Evolutionary conservation across 2,113 vertebrate species (phyloP).

Genomic region (Dromas ardeola): DNA sequence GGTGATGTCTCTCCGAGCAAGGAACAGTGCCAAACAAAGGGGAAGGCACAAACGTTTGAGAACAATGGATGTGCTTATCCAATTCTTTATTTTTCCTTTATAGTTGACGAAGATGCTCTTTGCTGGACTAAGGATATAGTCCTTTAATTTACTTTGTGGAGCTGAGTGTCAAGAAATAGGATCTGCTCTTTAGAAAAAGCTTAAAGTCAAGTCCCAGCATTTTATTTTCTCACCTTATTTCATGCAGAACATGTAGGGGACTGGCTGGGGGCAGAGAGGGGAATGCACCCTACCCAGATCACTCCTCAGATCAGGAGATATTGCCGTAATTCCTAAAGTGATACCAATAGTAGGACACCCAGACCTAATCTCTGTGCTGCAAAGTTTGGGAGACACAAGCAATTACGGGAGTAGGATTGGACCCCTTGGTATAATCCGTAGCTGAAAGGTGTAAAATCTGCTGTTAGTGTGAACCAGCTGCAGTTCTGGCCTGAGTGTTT

Average conservation of each 20-base stretch:
- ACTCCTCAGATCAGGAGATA: neutral
- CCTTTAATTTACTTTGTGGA: neutral
- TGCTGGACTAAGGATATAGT: neutral
- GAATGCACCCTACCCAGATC: neutral
- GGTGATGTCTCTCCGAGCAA: neutral
- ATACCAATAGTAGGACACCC: neutral
- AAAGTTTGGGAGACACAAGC: neutral
- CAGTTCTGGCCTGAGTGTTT: neutral
- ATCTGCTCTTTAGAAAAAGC: neutral
- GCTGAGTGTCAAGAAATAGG: neutral
- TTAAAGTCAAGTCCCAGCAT: neutral
- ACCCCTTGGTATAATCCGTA: neutral
- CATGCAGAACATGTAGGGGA: rapidly evolving
- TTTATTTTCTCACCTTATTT: neutral
- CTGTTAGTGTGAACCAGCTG: neutral
- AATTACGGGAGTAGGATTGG: neutral
- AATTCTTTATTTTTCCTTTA: neutral
- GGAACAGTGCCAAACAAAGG: neutral
- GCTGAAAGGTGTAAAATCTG: neutral
- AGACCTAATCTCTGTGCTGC: neutral
- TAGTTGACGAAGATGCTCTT: neutral
- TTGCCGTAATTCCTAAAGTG: neutral
- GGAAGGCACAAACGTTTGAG: neutral
- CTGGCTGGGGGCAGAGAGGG: neutral
- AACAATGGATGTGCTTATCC: rapidly evolving